Base-by-base conservation (phyloP, 2,888 invertebrate genomes). In the Habrosyne pyritoides region DNA sequence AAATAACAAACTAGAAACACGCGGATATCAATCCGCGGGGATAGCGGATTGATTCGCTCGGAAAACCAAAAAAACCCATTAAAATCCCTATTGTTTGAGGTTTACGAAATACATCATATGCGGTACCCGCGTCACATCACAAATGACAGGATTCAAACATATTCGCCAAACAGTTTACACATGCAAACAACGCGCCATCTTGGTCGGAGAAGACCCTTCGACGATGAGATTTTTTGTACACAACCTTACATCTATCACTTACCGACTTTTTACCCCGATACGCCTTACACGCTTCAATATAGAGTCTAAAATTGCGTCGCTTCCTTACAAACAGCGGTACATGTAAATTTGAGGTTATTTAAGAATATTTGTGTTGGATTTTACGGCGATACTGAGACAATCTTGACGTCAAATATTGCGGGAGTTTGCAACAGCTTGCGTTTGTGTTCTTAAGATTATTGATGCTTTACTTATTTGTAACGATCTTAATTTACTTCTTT, bases 161-260 rank as follows among this genome's bases (percentile, higher is more conserved):
- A 72, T 68, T 71, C 66, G 67, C 71, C 77, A 77, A 79, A 81
- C 81, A 77, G 81, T 79, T 82, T 79, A 80, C 75, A 72, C 69
- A 70, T 56, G 63, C 77, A 81, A 81, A 81, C 79, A 81, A 66
- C 76, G 68, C 66, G 73, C 42, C 42, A 74, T 75, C 75, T 73
- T 63, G 63, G 67, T 71, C 65, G 68, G 57, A 60, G 67, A 67
- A 66, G 65, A 68, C 73, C 78, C 79, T 75, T 71, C 71, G 70
- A 70, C 66, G 67, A 73, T 71, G 70, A 73, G 73, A 72, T 73
- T 76, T 75, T 78, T 73, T 69, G 67, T 64, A 67, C 71, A 73
- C 64, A 64, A 54, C 36, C 54, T 57, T 53, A 63, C 57, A 55
- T 61, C 62, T 55, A 33, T 60, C 42, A 0, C 52, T 30, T 24